A percentile compares a stretch with the other conserved stretches of the same genome.
Conservation (phyloP, 2,113 vertebrate species). For the Perca fluviatilis region DNA sequence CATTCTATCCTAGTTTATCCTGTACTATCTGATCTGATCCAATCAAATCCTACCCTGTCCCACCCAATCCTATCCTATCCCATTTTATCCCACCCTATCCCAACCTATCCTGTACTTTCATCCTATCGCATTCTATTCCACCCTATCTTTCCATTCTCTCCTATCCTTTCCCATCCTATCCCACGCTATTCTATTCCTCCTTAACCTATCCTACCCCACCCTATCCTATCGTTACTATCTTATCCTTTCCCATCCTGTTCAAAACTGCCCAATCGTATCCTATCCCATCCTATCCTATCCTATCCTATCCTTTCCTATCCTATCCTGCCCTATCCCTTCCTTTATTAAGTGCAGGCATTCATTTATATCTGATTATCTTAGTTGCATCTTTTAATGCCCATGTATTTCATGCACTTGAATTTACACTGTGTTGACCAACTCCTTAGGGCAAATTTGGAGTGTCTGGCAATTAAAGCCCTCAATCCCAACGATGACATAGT, state of each 20-base stretch:
- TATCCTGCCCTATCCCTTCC: not conserved
- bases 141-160: not conserved
- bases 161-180: not conserved
- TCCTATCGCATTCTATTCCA: not conserved
- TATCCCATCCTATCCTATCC: not conserved
- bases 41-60: not conserved
- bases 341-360: conserved; percentile 13
- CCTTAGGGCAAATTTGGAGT: conserved; percentile 49
- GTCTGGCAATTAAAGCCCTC: conserved; percentile 58
- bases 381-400: conserved; percentile 45
- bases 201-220: not conserved
- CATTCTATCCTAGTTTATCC: not conserved
- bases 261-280: not conserved
- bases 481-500: conserved; percentile 52
- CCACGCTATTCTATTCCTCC: no score
- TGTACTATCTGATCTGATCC: not conserved
- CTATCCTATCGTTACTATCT: not conserved
- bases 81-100: not conserved
- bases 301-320: not conserved
- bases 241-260: not conserved
- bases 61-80: not conserved
- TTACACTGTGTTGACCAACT: conserved; percentile 49
- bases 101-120: not conserved
- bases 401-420: conserved; percentile 60
- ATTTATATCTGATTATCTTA: conserved; percentile 36